A percentile compares a stretch with the other conserved stretches of the same genome.
These are phyloP conservation scores for Peromyscus nudipes DNA, from an alignment of 2,797 vertebrate species.

Conservation along the genomic window DNA sequence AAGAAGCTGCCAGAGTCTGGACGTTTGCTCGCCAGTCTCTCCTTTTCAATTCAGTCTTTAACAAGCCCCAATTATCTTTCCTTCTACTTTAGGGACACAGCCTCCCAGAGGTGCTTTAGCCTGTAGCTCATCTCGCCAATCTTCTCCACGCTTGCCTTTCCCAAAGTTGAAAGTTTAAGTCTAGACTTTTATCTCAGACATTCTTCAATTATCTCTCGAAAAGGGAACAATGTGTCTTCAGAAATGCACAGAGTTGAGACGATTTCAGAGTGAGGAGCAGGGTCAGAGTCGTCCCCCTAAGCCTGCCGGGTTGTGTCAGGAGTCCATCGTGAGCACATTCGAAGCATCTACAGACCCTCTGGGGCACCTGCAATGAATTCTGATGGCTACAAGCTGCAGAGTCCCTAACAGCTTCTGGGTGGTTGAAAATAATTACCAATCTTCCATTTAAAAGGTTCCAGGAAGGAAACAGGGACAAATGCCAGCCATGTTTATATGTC, in stretches of 20 bases:
- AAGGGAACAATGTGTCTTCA: constrained; percentile 23
- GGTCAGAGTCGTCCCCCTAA: constrained; percentile 8
- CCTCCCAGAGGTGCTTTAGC: neutral
- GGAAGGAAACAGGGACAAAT: constrained; percentile 35
- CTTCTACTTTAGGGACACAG: neutral
- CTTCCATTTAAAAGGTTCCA: constrained; percentile 58
- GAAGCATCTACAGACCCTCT: neutral
- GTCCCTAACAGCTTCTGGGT: constrained; percentile 24
- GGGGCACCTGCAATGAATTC: constrained; percentile 55
- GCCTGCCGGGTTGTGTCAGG: neutral
- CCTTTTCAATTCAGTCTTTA: constrained; percentile 19
- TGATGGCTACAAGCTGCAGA: neutral
- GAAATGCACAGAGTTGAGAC: constrained; percentile 33
- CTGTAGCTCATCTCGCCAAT: neutral
- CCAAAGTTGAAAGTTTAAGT: constrained; percentile 18
- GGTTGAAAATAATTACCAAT: constrained; percentile 60
- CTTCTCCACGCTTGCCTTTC: neutral
- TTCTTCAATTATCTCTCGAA: constrained; percentile 48
- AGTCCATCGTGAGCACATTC: neutral
- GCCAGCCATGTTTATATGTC: constrained; percentile 40
- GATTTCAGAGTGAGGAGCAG: neutral
- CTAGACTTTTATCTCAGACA: neutral
- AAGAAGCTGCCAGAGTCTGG: neutral
- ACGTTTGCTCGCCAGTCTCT: neutral
- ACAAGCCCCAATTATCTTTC: neutral